Evolutionary conservation across 2,113 vertebrate genomes (phyloP), one percentile per base, ranked within the genome.

Genomic region (Trematocara macrostoma): DNA sequence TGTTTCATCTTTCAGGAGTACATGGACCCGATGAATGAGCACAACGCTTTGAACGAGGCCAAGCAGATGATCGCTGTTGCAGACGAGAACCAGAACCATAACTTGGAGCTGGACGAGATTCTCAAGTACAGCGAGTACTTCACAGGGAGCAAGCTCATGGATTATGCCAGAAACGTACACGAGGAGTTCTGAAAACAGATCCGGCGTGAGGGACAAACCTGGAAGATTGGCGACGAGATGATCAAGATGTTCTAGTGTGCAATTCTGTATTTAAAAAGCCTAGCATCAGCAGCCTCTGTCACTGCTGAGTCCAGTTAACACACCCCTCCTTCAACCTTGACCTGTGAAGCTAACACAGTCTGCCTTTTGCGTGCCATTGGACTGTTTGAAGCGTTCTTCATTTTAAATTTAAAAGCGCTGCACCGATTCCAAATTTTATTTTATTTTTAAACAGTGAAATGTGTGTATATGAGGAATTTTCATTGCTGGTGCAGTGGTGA

Each of bases 21-120:
- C 93, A 99, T 99, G 99, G 98, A 99, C 81, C 99, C 99, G 5
- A 98, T 99, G 98, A 99, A 99, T 2, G 99, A 99, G 89, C 97
- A 98, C 96, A 99, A 97, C 3, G 99, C 99, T 18, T 92, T 99
- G 87, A 99, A 98, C 1, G 99, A 99, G 93, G 99, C 99, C 9
- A 98, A 97, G 91, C 99, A 99, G 93, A 99, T 99, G 99, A 99
- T 99, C 2, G 99, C 98, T 0, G 97, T 99, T 12, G 99, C 99
- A 0, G 99, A 99, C 1, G 99, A 99, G 94, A 99, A 99, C 89
- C 98, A 99, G 93, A 97, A 99, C 90, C 97, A 96, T 8, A 97
- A 92, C 56, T 84, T 99, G 93, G 97, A 98, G 96, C 96, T 97
- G 47, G 98, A 97, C 20, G 99, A 99, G 96, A 97, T 99, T 35